Base-by-base conservation (phyloP, 1,140 invertebrate genomes). In the Pygmarrhopalites habei region DNA sequence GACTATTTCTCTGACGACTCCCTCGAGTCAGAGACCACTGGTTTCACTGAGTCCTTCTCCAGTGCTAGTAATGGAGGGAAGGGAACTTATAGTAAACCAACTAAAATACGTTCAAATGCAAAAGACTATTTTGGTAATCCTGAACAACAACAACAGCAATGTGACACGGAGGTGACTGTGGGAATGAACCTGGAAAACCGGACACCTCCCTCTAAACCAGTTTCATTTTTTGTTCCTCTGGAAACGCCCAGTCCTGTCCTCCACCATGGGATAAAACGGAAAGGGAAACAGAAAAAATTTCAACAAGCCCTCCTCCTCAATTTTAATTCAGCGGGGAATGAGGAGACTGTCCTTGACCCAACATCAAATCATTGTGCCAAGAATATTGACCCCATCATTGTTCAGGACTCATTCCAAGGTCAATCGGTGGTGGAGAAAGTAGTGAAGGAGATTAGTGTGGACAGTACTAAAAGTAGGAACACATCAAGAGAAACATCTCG, bases 1-100 rank as follows among this genome's bases (percentile, higher is more conserved):
- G 69, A 70, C 5, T 70, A 65, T 44, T 67, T 70, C 49, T 67
- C 69, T 0, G 69, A 70, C 39, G 69, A 70, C 51, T 67, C 65
- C 21, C 49, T 70, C 15, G 69, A 70, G 25, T 57, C 53, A 17
- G 65, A 67, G 21, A 14, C 4, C 3, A 52, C 49, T 4, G 21
- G 23, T 7, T 12, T 4, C 10, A 10, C 44, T 21, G 5, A 14
- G n/a, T 17, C 44, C 21, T 10, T 3, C n/a, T 4, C n/a, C 17
- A 25, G n/a, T 21, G n/a, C 17, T 5, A n/a, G 17, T 47, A n/a
- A n/a, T n/a, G n/a, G n/a, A n/a, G 44, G 7, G n/a, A 7, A n/a
- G n/a, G 44, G 23, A 21, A 47, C 17, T 47, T n/a, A 25, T 21
- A 47, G 17, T 47, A 25, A 47, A 47, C 7, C 5, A 10, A 25